Conservation (phyloP, 2,888 invertebrate genomes). For the Plusia festucae region DNA sequence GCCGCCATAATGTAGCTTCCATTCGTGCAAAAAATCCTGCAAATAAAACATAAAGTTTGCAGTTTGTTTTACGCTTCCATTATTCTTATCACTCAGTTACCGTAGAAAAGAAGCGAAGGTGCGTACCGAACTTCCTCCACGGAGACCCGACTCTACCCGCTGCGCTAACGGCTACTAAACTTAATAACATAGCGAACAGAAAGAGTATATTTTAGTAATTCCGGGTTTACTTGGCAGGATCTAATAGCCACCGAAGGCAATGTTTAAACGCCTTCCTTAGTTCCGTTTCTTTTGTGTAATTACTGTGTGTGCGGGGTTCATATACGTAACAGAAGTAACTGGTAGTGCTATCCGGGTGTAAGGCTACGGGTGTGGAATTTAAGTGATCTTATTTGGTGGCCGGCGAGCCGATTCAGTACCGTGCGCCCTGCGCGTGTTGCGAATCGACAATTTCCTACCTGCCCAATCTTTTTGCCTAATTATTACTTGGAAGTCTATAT, state of each 20-base stretch:
- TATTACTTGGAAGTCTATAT: slow-evolving; percentile 74
- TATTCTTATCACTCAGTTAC: slow-evolving; percentile 32
- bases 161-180: slow-evolving; percentile 63
- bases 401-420: slow-evolving; percentile 78
- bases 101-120: slow-evolving; percentile 41
- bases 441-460: slow-evolving; percentile 80
- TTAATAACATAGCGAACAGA: slow-evolving; percentile 65
- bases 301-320: slow-evolving; percentile 77
- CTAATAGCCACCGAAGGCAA: slow-evolving; percentile 70
- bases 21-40: slow-evolving; percentile 38
- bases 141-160: slow-evolving; percentile 54
- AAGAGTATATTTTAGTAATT: slow-evolving; percentile 70
- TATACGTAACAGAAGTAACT: slow-evolving; percentile 81
- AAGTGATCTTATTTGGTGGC: slow-evolving; percentile 85
- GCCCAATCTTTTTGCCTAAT: slow-evolving; percentile 78
- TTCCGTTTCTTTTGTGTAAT: slow-evolving; percentile 85
- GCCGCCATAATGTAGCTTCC: slow-evolving; percentile 25
- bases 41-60: slow-evolving; percentile 48
- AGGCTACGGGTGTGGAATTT: slow-evolving; percentile 83
- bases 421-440: slow-evolving; percentile 76
- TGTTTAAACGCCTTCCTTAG: slow-evolving; percentile 76
- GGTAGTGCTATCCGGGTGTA: slow-evolving; percentile 80
- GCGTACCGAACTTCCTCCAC: slow-evolving; percentile 43
- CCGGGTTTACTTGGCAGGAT: slow-evolving; percentile 66
- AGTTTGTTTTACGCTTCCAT: slow-evolving; percentile 39